Evolutionary conservation across 1,140 invertebrate genomes (phyloP).

Genomic region (Kradibia gibbosae): DNA sequence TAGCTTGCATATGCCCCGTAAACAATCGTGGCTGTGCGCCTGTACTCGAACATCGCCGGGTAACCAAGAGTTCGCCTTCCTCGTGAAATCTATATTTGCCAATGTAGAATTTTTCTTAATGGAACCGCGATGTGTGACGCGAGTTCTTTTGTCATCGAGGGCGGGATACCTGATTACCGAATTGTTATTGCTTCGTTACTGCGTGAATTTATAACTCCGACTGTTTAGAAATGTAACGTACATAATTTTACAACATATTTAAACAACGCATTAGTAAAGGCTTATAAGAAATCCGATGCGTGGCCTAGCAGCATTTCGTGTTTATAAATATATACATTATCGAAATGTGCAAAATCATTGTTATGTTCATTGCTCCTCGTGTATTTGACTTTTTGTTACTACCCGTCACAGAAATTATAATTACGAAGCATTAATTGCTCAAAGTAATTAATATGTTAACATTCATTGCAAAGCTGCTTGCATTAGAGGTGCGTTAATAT

Average conservation of each 20-base stretch:
- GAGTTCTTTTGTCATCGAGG: not conserved
- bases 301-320: not conserved
- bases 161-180: not conserved
- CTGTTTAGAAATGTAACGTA: not conserved
- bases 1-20: too few relatives aligned
- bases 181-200: not conserved
- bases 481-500: not conserved
- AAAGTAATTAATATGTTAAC: not conserved
- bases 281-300: not conserved
- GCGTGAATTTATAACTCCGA: not conserved
- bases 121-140: not conserved
- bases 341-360: not conserved
- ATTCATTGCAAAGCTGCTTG: not conserved
- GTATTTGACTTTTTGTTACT: not conserved
- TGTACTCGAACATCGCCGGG: too few relatives aligned
- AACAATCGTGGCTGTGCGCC: too few relatives aligned
- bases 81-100: not conserved
- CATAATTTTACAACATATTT: conserved; percentile 11
- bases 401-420: not conserved
- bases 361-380: not conserved
- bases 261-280: not conserved
- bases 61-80: too few relatives aligned
- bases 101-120: not conserved
- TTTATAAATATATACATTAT: not conserved
- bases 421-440: not conserved